These are phyloP conservation scores for Calameuta filiformis DNA, from an alignment of 2,888 invertebrate species.

Conservation along the genomic window DNA sequence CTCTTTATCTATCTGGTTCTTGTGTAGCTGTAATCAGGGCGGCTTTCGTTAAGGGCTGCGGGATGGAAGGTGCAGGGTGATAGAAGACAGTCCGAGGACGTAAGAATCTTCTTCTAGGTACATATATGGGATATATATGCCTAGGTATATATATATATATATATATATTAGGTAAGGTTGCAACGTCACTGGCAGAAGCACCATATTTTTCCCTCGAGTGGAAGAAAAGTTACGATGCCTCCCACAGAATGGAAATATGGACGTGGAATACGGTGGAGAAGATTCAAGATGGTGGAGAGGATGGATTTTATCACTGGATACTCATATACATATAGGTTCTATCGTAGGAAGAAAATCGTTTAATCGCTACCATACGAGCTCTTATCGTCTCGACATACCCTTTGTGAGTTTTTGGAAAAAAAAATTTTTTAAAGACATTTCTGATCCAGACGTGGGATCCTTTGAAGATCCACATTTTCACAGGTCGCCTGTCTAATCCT, in stretches of 20 bases:
- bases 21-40: not conserved
- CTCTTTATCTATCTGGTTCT: not conserved
- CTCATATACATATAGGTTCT: not conserved
- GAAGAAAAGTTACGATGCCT: conserved; percentile 40
- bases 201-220: conserved; percentile 49
- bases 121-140: not conserved
- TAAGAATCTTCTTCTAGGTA: not conserved
- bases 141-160: not conserved
- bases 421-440: not conserved
- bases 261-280: not conserved
- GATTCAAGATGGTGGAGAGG: not conserved
- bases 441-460: not conserved
- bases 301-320: not conserved
- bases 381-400: not conserved
- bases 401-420: not conserved
- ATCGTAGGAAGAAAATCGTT: not conserved
- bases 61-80: not conserved
- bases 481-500: not conserved
- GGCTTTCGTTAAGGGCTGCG: not conserved
- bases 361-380: not conserved
- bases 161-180: conserved; percentile 17
- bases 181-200: conserved; percentile 45
- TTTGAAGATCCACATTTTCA: not conserved
- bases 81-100: not conserved
- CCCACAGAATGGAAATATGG: not conserved